Evolutionary conservation across 2,888 invertebrate genomes (phyloP).

Genomic region (Acronicta alni): DNA sequence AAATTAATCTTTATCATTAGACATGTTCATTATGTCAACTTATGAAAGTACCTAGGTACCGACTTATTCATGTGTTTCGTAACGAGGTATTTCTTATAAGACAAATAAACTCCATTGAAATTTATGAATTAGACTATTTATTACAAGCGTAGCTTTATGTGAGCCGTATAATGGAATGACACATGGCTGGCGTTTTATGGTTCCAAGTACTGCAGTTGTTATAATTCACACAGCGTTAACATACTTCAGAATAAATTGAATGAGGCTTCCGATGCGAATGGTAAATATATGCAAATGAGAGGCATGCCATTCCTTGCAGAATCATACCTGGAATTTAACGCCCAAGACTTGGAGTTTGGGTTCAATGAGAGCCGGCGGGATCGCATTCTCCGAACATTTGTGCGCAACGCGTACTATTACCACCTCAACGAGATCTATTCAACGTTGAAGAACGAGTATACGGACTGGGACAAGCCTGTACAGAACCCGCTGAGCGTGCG

Average conservation of each 20-base stretch:
- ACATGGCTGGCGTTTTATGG: slow-evolving; percentile 29
- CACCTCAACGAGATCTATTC: slow-evolving; percentile 98
- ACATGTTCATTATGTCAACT: slow-evolving; percentile 15
- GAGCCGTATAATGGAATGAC: slow-evolving; percentile 28
- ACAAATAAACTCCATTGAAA: slow-evolving; percentile 58
- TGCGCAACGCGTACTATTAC: slow-evolving; percentile 97
- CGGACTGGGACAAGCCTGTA: slow-evolving; percentile 97
- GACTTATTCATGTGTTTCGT: slow-evolving; percentile 14
- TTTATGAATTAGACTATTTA: slow-evolving; percentile 60
- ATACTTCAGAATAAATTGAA: slow-evolving; percentile 53
- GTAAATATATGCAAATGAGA: slow-evolving; percentile 78
- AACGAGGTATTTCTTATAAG: slow-evolving; percentile 29
- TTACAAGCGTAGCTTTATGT: slow-evolving; percentile 54
- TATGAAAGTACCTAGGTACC: too few species aligned
- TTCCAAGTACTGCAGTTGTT: slow-evolving; percentile 37
- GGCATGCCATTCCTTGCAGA: slow-evolving; percentile 87
- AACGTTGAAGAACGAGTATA: slow-evolving; percentile 97
- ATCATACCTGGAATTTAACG: slow-evolving; percentile 95
- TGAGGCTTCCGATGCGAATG: slow-evolving; percentile 56
- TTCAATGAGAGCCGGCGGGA: slow-evolving; percentile 96
- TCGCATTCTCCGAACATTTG: slow-evolving; percentile 96
- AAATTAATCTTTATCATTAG: neutral
- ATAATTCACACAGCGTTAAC: slow-evolving; percentile 52
- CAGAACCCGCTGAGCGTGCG: slow-evolving; percentile 96
- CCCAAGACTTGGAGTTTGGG: slow-evolving; percentile 96